Evolutionary conservation across 2,888 invertebrate species (phyloP).

Genomic region (Eubasilissa splendida): DNA sequence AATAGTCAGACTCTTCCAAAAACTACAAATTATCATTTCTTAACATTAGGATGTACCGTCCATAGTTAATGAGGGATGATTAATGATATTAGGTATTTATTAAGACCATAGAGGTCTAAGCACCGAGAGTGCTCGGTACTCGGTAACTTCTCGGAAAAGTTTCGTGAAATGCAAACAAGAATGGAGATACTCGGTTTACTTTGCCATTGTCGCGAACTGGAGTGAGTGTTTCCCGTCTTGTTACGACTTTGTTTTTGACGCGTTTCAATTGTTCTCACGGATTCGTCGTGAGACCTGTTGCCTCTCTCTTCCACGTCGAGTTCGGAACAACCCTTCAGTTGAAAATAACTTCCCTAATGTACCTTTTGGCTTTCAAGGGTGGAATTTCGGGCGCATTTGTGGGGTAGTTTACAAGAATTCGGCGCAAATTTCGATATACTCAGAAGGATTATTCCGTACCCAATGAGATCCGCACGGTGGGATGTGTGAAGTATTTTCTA

Average conservation of each 20-base stretch:
- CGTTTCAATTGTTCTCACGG: conserved; percentile 22
- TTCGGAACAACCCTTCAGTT: conserved; percentile 12
- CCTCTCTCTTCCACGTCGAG: neutral
- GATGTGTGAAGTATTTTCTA: conserved; percentile 16
- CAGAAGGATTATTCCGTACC: neutral
- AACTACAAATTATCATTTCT: too few species aligned
- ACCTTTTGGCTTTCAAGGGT: neutral
- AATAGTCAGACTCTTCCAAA: too few species aligned
- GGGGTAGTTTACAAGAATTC: conserved; percentile 15
- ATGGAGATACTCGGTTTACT: neutral
- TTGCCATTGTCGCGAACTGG: conserved; percentile 7
- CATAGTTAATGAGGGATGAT: too few species aligned
- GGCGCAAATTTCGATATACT: conserved; percentile 19
- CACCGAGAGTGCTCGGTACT: too few species aligned
- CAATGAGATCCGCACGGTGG: conserved; percentile 3
- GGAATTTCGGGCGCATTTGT: conserved; percentile 8
- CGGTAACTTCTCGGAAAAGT: too few species aligned
- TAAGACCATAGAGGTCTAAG: too few species aligned
- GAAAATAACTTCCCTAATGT: conserved; percentile 29
- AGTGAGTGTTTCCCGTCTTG: conserved; percentile 17
- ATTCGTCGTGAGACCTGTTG: conserved; percentile 8
- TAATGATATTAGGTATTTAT: too few species aligned
- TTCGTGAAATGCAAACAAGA: conserved; percentile 6
- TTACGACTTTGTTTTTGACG: conserved; percentile 32
- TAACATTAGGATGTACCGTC: too few species aligned